Percentiles rank a stretch among this genome's conserved stretches.
Evolutionary conservation across 1,140 invertebrate species (phyloP).

Genomic region (Lepidurus couesii): DNA sequence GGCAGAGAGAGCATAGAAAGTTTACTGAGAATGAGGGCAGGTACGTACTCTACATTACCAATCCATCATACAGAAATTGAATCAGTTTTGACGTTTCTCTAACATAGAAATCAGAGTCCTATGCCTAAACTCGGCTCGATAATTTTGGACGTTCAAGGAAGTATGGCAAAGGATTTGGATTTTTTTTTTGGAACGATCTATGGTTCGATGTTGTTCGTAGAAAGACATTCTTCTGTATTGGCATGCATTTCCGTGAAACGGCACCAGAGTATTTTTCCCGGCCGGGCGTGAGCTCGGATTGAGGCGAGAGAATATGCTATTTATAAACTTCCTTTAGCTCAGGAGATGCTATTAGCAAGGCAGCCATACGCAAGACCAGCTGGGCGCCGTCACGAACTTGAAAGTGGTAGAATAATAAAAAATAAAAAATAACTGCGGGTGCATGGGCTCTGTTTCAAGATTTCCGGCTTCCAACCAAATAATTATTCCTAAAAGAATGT

Average conservation of each 20-base stretch:
- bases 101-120: no score
- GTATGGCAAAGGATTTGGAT: neutral
- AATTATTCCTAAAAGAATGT: neutral
- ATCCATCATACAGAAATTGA: neutral
- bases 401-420: constrained; percentile 2
- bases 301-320: neutral
- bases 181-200: constrained; percentile 32
- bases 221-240: constrained; percentile 16
- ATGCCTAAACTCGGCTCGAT: neutral
- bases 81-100: no score
- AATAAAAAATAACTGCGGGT: neutral
- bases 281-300: neutral
- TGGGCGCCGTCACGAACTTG: constrained; percentile 13
- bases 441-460: neutral
- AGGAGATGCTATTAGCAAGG: neutral
- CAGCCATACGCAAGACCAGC: constrained; percentile 12
- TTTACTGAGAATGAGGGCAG: neutral
- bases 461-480: neutral
- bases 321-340: constrained; percentile 9
- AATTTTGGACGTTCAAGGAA: neutral
- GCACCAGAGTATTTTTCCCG: neutral
- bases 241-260: neutral
- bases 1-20: neutral
- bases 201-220: constrained; percentile 16
- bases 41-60: neutral